Evolutionary conservation across 30 jellyfish, hydroid and myxozoan genomes (phyloP).

Genomic region (Mastigias papua): DNA sequence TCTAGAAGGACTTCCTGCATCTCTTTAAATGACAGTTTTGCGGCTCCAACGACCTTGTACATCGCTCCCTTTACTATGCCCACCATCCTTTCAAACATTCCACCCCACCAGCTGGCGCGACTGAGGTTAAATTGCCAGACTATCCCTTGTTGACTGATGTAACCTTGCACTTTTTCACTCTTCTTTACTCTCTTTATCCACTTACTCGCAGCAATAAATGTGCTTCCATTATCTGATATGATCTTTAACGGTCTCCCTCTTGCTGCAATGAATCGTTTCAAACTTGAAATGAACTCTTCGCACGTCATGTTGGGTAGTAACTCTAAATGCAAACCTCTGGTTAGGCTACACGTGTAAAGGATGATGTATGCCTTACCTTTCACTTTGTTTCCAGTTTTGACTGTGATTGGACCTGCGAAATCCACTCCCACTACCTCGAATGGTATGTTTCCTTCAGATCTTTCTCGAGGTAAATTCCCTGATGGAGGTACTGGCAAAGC

Average conservation of each 20-base stretch:
- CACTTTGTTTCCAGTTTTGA: no score
- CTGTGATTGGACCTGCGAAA: no score
- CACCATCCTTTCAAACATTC: neutral
- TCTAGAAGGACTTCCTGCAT: slow-evolving; percentile 59
- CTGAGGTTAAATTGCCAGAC: slow-evolving; percentile 69
- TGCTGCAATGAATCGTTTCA: no score
- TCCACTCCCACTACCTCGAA: no score
- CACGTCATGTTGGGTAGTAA: no score
- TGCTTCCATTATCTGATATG: slow-evolving; percentile 16
- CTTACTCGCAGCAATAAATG: neutral
- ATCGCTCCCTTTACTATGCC: neutral
- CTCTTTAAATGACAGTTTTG: slow-evolving; percentile 53
- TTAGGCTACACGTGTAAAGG: no score
- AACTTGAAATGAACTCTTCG: no score
- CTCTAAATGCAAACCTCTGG: no score
- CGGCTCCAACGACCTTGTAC: slow-evolving; percentile 48
- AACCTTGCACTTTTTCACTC: slow-evolving; percentile 16
- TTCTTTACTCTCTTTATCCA: slow-evolving; percentile 53
- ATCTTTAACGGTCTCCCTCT: neutral
- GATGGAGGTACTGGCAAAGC: no score
- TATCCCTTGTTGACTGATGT: slow-evolving; percentile 4
- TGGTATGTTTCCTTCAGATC: no score
- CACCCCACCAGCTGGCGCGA: slow-evolving; percentile 73
- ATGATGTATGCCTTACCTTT: no score
- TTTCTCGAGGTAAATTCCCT: no score